A percentile compares a stretch with the other conserved stretches of the same genome.
Evolutionary conservation across 2,888 invertebrate species (phyloP).

Genomic region (Ellobium chinense): DNA sequence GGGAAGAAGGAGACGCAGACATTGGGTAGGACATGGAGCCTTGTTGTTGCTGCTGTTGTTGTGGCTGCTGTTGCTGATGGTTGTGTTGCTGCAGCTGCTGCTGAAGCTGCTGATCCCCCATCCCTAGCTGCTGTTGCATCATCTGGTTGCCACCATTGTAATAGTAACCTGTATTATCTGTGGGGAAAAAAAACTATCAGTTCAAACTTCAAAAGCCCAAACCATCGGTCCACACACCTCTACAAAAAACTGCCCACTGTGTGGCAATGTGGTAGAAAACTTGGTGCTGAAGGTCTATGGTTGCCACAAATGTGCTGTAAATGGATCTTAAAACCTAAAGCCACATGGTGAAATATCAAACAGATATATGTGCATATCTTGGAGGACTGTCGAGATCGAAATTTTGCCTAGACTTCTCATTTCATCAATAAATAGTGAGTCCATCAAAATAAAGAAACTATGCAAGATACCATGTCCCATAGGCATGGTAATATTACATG

Average conservation of each 20-base stretch:
- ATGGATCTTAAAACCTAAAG: too few relatives aligned
- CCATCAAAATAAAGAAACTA: background rate
- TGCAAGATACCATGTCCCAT: background rate
- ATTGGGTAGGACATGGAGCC: background rate
- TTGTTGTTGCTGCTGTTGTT: slow-evolving; percentile 5
- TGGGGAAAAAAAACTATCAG: too few relatives aligned
- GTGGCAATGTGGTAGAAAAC: too few relatives aligned
- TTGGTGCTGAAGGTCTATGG: background rate
- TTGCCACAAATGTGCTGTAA: background rate
- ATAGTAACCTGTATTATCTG: slow-evolving; percentile 2
- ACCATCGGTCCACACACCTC: too few relatives aligned
- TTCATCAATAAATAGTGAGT: background rate
- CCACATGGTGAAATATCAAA: background rate
- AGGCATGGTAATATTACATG: too few relatives aligned
- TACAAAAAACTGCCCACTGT: too few relatives aligned
- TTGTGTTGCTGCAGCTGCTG: background rate
- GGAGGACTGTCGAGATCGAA: background rate
- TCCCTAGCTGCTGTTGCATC: background rate
- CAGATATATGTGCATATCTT: background rate
- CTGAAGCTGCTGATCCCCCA: background rate
- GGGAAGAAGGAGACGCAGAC: slow-evolving; percentile 3
- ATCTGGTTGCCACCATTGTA: background rate
- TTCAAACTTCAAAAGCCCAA: too few relatives aligned
- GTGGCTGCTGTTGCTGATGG: slow-evolving; percentile 21
- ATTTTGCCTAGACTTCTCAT: background rate